phyloP scores from a whole-genome alignment of 2,888 invertebrate genomes.

The Lomographa bimaculata region DNA sequence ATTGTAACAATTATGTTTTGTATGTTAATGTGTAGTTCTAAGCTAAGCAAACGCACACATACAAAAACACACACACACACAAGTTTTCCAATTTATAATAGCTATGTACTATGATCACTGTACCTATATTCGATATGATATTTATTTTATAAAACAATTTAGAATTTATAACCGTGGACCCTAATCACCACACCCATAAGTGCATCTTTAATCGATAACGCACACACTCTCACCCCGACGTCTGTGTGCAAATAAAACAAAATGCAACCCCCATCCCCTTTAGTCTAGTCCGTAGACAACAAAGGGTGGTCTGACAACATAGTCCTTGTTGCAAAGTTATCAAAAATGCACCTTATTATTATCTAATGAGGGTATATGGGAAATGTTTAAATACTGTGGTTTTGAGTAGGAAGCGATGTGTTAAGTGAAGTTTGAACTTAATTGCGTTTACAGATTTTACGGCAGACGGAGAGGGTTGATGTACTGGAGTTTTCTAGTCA shows the following conservation, averaged over 20 bases:
- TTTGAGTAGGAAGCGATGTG: constrained; percentile 65
- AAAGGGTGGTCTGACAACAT: constrained; percentile 65
- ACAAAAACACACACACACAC: too few relatives aligned
- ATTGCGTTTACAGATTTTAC: constrained; percentile 76
- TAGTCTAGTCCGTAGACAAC: constrained; percentile 77
- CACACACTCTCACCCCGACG: constrained; percentile 44
- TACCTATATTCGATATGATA: too few relatives aligned
- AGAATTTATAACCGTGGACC: too few relatives aligned
- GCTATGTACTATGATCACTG: too few relatives aligned
- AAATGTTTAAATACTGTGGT: constrained; percentile 28
- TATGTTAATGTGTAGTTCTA: too few relatives aligned
- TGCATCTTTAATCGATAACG: constrained; percentile 47
- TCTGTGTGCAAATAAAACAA: constrained; percentile 73
- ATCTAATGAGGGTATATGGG: constrained; percentile 17
- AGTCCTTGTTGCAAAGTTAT: constrained; percentile 24
- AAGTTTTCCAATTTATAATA: too few relatives aligned
- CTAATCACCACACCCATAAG: constrained; percentile 18
- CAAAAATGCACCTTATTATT: constrained; percentile 38
- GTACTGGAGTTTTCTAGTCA: constrained; percentile 6
- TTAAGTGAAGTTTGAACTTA: constrained; percentile 72
- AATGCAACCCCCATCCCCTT: constrained; percentile 58
- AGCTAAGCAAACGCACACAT: too few relatives aligned
- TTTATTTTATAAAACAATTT: too few relatives aligned
- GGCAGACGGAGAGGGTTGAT: constrained; percentile 44
- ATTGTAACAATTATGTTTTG: too few relatives aligned